Base-by-base conservation (phyloP, 2,888 invertebrate species). In the Matsumyia berberina region DNA sequence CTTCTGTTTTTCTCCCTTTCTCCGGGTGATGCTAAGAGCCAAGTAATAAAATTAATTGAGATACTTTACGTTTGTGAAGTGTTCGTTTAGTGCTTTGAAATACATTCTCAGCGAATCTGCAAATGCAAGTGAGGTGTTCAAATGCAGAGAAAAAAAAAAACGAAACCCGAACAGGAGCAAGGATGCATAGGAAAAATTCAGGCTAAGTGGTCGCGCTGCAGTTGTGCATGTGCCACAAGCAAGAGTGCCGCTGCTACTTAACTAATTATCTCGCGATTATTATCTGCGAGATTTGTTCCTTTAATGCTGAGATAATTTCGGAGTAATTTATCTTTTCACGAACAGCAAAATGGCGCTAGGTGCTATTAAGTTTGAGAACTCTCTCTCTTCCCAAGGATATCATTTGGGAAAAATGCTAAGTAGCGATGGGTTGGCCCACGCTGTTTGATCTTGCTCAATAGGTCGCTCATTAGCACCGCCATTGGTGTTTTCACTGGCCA, bases 11-110 rank as follows among this genome's bases (percentile, higher is more conserved):
- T n/a, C 33, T 12, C 2, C 8, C 29, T 29, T 15, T 62, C 33
- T 73, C 55, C 24, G 80, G 58, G 69, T 66, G 74, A 53, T 70
- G 74, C 85, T 85, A 74, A 80, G 74, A 80, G 85, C 80, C 80
- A 80, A 85, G 85, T 85, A 85, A 85, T 85, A 80, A 85, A 85
- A 85, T 85, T 85, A 85, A 85, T 85, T 85, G 85, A 85, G 85
- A 85, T 85, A 85, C 85, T 85, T 85, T 80, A 70, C 70, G 80
- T 80, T 85, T 76, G 80, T 80, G 74, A 85, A 85, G 85, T 80
- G 80, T 85, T 85, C 85, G 80, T 80, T 85, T 80, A 85, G 80
- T 80, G 80, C 74, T 76, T 74, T 80, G 76, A 80, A 76, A 83
- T 70, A 85, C 79, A 85, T 85, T 76, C 66, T 42, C 74, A 57